Evolutionary conservation across 2,888 invertebrate genomes (phyloP), one percentile per base, ranked within the genome.

Genomic region (Gnatocerus cornutus): DNA sequence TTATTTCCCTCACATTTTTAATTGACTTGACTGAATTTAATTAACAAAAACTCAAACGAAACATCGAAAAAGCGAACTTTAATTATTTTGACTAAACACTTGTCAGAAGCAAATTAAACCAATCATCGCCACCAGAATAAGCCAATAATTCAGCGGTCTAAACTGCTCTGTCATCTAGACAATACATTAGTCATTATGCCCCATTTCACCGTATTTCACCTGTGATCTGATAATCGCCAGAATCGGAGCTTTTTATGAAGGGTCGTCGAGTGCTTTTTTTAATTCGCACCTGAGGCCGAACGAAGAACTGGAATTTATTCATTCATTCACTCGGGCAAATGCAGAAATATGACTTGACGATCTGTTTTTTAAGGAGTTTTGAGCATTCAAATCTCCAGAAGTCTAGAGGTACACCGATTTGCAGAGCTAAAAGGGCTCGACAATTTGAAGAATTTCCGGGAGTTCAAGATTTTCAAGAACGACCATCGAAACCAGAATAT

Each of bases 291-390:
- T 65, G 48, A 61, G 61, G 61, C 53, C 45, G 33, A 45, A 43
- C 56, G 65, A 58, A 59, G 63, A 68, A 70, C 71, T 52, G 56
- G 65, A 70, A 72, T 71, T 71, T 64, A 48, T 73, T 73, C 72
- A 74, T 75, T 71, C 72, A 75, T 74, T 72, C 66, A 67, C 68
- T 67, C 30, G 63, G 58, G 65, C 69, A 66, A 73, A 72, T 71
- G 66, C 66, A 50, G 69, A 72, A 66, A 66, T 73, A 74, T 74
- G 62, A 71, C 69, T 71, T 65, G n/a, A n/a, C n/a, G n/a, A n/a
- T n/a, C n/a, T n/a, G n/a, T n/a, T n/a, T n/a, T n/a, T n/a, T n/a
- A n/a, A n/a, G n/a, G n/a, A n/a, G n/a, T n/a, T n/a, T n/a, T n/a
- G n/a, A n/a, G n/a, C n/a, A n/a, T n/a, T n/a, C n/a, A n/a, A n/a